A percentile compares a stretch with the other conserved stretches of the same genome.
Evolutionary conservation across 1,140 invertebrate genomes (phyloP).

Genomic region (Leptinotarsa lineolata): DNA sequence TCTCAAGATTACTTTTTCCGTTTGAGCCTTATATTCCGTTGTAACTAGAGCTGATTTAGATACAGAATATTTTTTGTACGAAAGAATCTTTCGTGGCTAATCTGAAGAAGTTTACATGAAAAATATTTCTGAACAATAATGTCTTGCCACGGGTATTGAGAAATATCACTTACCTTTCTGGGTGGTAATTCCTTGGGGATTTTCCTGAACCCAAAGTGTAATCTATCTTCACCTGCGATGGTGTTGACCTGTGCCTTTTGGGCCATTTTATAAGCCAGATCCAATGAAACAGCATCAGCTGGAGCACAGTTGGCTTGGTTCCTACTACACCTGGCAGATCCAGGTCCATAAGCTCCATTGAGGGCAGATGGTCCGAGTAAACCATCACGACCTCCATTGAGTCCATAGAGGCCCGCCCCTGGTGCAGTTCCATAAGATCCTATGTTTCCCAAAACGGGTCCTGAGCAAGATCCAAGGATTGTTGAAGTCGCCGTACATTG

Average conservation of each 20-base stretch:
- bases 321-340: background rate
- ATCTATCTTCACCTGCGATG: slow-evolving; percentile 28
- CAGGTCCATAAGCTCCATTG: background rate
- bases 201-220: slow-evolving; percentile 35
- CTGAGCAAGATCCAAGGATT: background rate
- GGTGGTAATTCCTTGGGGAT: slow-evolving; percentile 29
- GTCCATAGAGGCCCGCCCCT: background rate
- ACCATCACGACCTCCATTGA: slow-evolving; percentile 9
- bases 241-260: slow-evolving; percentile 6
- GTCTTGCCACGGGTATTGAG: background rate
- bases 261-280: slow-evolving; percentile 28
- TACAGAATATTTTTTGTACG: no score
- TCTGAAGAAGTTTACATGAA: background rate
- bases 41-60: no score
- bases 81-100: no score
- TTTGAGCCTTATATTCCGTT: background rate
- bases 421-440: background rate
- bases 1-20: no score
- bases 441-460: background rate
- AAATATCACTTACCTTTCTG: slow-evolving; percentile 10
- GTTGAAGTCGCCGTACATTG: background rate
- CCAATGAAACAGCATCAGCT: slow-evolving; percentile 34
- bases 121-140: background rate
- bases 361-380: background rate
- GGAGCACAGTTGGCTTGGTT: slow-evolving; percentile 10